phyloP scores from a whole-genome alignment of 2,113 vertebrate genomes.

The Colossoma macropomum region DNA sequence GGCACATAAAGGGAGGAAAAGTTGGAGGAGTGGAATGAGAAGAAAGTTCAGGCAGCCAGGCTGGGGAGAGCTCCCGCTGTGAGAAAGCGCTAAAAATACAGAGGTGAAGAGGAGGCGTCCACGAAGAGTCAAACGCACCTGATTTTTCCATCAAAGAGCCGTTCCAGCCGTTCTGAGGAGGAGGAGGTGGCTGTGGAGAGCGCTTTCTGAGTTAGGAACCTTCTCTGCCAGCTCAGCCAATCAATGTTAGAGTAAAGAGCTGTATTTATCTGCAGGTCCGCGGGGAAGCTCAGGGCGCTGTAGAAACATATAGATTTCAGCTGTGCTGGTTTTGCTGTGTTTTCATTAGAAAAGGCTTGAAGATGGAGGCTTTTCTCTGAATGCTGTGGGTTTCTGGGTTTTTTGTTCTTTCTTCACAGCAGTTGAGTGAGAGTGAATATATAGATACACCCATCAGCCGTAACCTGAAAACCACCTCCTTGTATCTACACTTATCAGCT shows the following conservation, averaged over 20 bases:
- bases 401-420: not conserved
- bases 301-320: not conserved
- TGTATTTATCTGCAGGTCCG: constrained; percentile 18
- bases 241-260: constrained; percentile 15
- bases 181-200: not conserved
- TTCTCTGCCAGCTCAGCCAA: constrained; percentile 7
- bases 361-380: not conserved
- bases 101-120: constrained; percentile 10
- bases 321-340: not conserved
- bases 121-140: constrained; percentile 1
- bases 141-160: constrained; percentile 34
- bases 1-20: not conserved
- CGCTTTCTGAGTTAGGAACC: not conserved
- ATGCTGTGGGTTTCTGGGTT: not conserved
- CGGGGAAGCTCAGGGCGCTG: not conserved
- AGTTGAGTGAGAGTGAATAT: not conserved
- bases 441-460: not conserved
- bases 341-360: not conserved
- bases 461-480: no score
- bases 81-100: constrained; percentile 9
- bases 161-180: not conserved
- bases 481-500: no score
- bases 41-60: constrained; percentile 3
- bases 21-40: not conserved
- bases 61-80: constrained; percentile 6